These are phyloP conservation scores for Oeneis ivallda DNA, from an alignment of 2,888 invertebrate genomes.

Conservation along the genomic window DNA sequence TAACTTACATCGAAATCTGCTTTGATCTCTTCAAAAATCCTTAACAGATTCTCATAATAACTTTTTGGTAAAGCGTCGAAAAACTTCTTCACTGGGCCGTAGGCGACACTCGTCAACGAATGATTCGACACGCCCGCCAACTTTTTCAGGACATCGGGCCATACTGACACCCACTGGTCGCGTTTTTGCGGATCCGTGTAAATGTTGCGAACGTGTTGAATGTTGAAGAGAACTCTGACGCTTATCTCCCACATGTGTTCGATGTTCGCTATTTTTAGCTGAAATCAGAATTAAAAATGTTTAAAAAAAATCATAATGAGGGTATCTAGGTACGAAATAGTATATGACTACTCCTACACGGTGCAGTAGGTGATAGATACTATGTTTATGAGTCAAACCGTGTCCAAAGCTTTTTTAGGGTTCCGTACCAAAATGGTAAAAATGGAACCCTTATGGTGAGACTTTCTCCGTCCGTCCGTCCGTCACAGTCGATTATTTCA, in stretches of 20 bases:
- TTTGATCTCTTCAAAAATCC: constrained; percentile 81
- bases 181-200: constrained; percentile 84
- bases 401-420: too few species aligned
- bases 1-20: constrained; percentile 80
- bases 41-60: constrained; percentile 76
- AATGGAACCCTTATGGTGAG: too few species aligned
- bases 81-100: constrained; percentile 84
- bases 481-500: too few species aligned
- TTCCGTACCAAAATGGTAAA: too few species aligned
- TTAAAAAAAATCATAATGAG: not conserved
- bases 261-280: constrained; percentile 84
- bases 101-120: constrained; percentile 84
- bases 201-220: constrained; percentile 84
- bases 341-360: too few species aligned
- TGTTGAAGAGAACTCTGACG: constrained; percentile 80
- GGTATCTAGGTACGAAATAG: too few species aligned
- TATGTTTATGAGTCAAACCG: too few species aligned
- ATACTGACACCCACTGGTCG: constrained; percentile 82
- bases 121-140: constrained; percentile 83
- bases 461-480: too few species aligned
- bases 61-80: constrained; percentile 81
- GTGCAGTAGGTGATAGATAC: too few species aligned
- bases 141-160: constrained; percentile 85
- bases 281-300: constrained; percentile 33
- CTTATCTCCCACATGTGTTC: constrained; percentile 85